Percentiles rank a stretch among this genome's conserved stretches.
Evolutionary conservation across 2,888 invertebrate species (phyloP).

Genomic region (Scaeva pyrastri): DNA sequence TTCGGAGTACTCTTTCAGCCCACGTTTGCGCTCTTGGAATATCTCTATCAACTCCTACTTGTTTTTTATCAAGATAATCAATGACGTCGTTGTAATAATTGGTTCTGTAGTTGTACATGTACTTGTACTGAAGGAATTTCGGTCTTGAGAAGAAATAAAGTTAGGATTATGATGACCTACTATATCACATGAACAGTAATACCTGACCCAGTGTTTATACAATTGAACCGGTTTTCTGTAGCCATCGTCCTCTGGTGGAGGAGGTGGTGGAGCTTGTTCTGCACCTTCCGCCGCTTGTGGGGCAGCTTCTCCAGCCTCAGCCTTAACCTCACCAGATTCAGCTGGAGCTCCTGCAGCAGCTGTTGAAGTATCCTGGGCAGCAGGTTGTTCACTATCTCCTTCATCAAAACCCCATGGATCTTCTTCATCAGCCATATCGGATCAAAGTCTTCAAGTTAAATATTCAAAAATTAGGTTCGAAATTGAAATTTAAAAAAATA

Average conservation of each 20-base stretch:
- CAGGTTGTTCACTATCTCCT: conserved; percentile 76
- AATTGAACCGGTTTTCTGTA: conserved; percentile 88
- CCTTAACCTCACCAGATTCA: conserved; percentile 78
- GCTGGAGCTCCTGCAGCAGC: conserved; percentile 78
- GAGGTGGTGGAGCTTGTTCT: conserved; percentile 84
- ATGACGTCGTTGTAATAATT: conserved; percentile 95
- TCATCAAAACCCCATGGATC: conserved; percentile 86
- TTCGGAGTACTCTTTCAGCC: conserved; percentile 92
- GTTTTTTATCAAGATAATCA: conserved; percentile 91
- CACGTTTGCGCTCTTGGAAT: conserved; percentile 92
- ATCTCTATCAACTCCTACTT: conserved; percentile 88
- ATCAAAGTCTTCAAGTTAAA: conserved; percentile 40
- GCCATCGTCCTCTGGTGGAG: conserved; percentile 85
- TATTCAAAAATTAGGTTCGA: neutral
- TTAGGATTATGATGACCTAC: neutral
- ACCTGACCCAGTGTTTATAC: conserved; percentile 92
- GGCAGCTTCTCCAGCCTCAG: conserved; percentile 81
- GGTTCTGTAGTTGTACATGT: conserved; percentile 92
- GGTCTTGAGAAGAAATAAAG: conserved; percentile 85
- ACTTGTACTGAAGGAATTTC: conserved; percentile 91
- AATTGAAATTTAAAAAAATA: neutral
- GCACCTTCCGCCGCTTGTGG: conserved; percentile 84
- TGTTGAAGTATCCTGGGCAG: conserved; percentile 50
- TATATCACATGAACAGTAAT: conserved; percentile 65
- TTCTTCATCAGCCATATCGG: conserved; percentile 84